Evolutionary conservation across 2,113 vertebrate genomes (phyloP), one percentile per base, ranked within the genome.

Genomic region (Machaerirhynchus nigripectus): DNA sequence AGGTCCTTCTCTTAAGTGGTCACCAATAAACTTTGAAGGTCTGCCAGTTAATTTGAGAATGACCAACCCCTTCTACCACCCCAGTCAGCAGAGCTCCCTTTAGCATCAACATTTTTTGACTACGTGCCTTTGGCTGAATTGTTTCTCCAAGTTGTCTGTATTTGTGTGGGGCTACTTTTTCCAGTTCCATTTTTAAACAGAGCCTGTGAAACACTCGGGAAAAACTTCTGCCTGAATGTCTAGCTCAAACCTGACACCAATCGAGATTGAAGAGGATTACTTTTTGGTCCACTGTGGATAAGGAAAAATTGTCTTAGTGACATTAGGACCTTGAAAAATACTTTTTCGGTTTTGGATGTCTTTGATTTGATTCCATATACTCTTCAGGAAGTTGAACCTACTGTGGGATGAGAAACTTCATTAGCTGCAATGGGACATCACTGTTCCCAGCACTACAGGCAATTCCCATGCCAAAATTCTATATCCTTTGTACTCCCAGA

Each of bases 301-400:
- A 75, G 55, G 42, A 83, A 11, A 49, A 18, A 1, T 3, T 57
- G 21, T 12, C 26, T 27, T 15, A 30, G 26, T 8, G 52, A 5
- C 4, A 5, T 88, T 7, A 47, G 74, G 33, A 50, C 23, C 7
- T 14, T 15, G 20, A 49, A 96, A 83, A 69, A 93, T 31, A 9
- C 8, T 1, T 33, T 47, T 8, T 3, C 0, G 0, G 0, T 2
- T 0, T 0, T 0, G 0, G 22, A 33, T 4, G 13, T 52, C 15
- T 83, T 96, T 97, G 82, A 93, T 90, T 83, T 76, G 87, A 60
- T 98, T 98, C 91, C 98, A 98, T 76, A 98, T 17, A 7, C 39
- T 23, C 64, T 94, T 96, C 84, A 98, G 97, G n/a, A 87, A 93
- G 33, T 73, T 90, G 47, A 96, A 97, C 61, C 95, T 97, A 14